Base-by-base conservation (phyloP, 2,888 invertebrate genomes). In the Clivina fossor region DNA sequence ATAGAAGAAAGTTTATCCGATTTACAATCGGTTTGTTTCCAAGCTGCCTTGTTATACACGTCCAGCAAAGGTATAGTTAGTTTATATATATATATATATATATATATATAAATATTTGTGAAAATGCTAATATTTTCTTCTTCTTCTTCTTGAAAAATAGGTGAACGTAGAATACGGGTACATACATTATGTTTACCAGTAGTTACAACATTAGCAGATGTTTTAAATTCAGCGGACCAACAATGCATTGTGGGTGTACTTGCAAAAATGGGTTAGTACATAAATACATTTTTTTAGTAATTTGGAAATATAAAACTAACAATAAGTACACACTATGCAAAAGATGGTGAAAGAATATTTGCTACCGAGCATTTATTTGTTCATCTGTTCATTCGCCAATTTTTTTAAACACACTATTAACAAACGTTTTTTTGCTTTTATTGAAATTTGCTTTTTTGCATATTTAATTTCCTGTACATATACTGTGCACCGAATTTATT, bases 141-240 rank as follows among this genome's bases (percentile, higher is more conserved):
- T 38, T 41, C 7, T 8, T 8, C 3, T 4, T 9, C 2, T 13
- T 37, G 2, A 13, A 5, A 33, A n/a, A 33, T 68, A 88, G 90
- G 93, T 40, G 99, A 99, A 75, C 80, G 99, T 50, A 81, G 98
- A 64, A 99, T 99, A 71, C 84, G 99, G 58, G 98, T 99, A 11
- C 98, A 99, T 74, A 99, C 99, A 0, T 74, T 99, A 60, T 96
- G 97, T 71, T 74, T 99, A 62, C 98, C 98, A 1, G 88, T 96
- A 2, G 88, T 89, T 0, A 82, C 84, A 53, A 92, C 85, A 64
- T 71, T 98, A 53, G 81, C 86, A 1, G 97, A 97, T 67, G 82
- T 99, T 3, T 80, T 96, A 65, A 85, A 89, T 69, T 80, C 85
- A 8, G 98, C 97, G 1, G 98, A 99, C 76, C 89, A 95, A 68